Percentiles rank a stretch among this genome's conserved stretches.
Evolutionary conservation across 2,113 vertebrate genomes (phyloP).

Genomic region (Seriola rivoliana): DNA sequence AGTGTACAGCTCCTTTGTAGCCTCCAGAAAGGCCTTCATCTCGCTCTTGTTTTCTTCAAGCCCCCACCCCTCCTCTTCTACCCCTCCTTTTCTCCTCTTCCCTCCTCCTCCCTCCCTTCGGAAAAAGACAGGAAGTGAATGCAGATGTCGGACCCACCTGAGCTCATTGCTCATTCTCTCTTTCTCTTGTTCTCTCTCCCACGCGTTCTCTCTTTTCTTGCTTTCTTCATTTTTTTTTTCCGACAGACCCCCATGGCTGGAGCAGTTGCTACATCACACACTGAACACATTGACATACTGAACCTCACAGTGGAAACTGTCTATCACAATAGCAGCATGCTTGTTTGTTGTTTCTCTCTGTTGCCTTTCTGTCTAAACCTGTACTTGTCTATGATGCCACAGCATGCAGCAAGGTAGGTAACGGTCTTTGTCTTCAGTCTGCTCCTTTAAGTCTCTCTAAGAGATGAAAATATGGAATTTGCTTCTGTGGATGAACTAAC

Average conservation of each 20-base stretch:
- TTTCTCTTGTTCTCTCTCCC: constrained; percentile 61
- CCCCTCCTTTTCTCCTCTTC: constrained; percentile 37
- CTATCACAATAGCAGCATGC: constrained; percentile 77
- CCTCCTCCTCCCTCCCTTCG: constrained; percentile 33
- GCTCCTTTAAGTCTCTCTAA: constrained; percentile 15
- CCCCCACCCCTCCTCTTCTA: background rate
- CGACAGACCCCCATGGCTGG: constrained; percentile 66
- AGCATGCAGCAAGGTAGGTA: constrained; percentile 46
- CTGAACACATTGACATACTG: constrained; percentile 74
- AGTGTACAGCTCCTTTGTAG: constrained; percentile 77
- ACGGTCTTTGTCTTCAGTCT: constrained; percentile 26
- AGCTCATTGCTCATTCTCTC: constrained; percentile 75
- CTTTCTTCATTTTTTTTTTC: constrained; percentile 39
- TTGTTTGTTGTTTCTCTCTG: constrained; percentile 78
- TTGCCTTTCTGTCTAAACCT: constrained; percentile 68
- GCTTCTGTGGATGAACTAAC: constrained; percentile 8
- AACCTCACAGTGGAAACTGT: constrained; percentile 78
- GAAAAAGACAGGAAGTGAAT: constrained; percentile 80
- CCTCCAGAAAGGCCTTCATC: constrained; percentile 80
- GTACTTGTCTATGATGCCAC: constrained; percentile 57
- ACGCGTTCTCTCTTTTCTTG: constrained; percentile 42
- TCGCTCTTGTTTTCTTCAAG: constrained; percentile 67
- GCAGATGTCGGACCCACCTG: constrained; percentile 79
- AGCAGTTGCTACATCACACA: constrained; percentile 77
- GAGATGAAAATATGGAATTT: constrained; percentile 30